Percentiles rank a stretch among this genome's conserved stretches.
phyloP scores from a whole-genome alignment of 2,888 invertebrate genomes.

The Eupithecia inturbata region DNA sequence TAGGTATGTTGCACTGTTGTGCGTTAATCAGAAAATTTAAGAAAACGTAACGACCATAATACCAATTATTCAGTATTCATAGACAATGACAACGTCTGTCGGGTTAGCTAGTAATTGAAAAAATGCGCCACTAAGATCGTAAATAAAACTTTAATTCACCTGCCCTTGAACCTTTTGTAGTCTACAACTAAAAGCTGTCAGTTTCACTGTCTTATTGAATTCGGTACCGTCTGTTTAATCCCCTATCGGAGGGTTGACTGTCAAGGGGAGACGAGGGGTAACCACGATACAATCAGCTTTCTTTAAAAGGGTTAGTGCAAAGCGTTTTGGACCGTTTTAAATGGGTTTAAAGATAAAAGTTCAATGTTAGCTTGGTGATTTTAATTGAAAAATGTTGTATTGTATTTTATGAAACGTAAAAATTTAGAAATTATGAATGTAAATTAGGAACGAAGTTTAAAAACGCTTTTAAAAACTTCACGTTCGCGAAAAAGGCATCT shows the following conservation, averaged over 20 bases:
- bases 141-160: neutral
- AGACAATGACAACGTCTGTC: too few relatives aligned
- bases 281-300: constrained; percentile 37
- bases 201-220: constrained; percentile 8
- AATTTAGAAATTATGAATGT: too few relatives aligned
- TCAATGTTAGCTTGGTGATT: neutral
- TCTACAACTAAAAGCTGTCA: constrained; percentile 7
- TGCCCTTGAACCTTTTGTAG: neutral
- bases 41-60: too few relatives aligned
- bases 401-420: neutral
- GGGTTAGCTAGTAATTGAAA: too few relatives aligned
- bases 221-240: constrained; percentile 9
- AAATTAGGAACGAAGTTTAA: too few relatives aligned
- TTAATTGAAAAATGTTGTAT: neutral
- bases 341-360: neutral
- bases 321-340: constrained; percentile 5
- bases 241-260: constrained; percentile 28
- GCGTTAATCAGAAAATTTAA: too few relatives aligned
- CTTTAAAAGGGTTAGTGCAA: constrained; percentile 14
- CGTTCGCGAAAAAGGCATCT: too few relatives aligned
- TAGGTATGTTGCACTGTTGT: too few relatives aligned
- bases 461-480: too few relatives aligned
- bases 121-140: too few relatives aligned
- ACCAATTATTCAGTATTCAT: too few relatives aligned
- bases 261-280: constrained; percentile 33